Percentiles rank a stretch among this genome's conserved stretches.
phyloP scores from a whole-genome alignment of 1,140 invertebrate species.

The Lutraria rhynchaena region DNA sequence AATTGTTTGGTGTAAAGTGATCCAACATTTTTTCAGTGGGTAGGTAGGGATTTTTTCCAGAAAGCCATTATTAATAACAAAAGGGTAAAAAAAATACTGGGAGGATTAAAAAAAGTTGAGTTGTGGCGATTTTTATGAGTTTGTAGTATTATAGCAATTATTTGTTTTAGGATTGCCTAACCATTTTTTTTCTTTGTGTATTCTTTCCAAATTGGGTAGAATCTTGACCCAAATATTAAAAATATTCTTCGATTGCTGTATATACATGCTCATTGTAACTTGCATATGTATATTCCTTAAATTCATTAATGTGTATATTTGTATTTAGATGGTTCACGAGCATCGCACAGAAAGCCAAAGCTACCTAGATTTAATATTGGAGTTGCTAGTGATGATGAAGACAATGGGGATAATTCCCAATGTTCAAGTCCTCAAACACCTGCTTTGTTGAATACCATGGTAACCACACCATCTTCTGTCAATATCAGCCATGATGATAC shows the following conservation, averaged over 20 bases:
- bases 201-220: no score
- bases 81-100: no score
- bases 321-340: constrained; percentile 45
- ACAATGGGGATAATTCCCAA: constrained; percentile 30
- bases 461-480: neutral
- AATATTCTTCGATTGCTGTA: neutral
- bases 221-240: no score
- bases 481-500: constrained; percentile 14
- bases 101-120: no score
- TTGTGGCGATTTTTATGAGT: no score
- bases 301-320: neutral
- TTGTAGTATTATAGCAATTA: no score
- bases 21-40: no score
- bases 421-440: neutral
- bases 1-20: no score
- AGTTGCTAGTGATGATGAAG: constrained; percentile 54
- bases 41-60: no score
- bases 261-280: neutral
- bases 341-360: constrained; percentile 55
- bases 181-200: no score
- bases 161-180: no score
- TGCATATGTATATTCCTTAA: neutral
- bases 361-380: constrained; percentile 55
- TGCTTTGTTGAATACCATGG: neutral
- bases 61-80: no score